Percentiles rank a stretch among this genome's conserved stretches.
Conservation (phyloP, 2,888 invertebrate species). For the Leucophenga montana region DNA sequence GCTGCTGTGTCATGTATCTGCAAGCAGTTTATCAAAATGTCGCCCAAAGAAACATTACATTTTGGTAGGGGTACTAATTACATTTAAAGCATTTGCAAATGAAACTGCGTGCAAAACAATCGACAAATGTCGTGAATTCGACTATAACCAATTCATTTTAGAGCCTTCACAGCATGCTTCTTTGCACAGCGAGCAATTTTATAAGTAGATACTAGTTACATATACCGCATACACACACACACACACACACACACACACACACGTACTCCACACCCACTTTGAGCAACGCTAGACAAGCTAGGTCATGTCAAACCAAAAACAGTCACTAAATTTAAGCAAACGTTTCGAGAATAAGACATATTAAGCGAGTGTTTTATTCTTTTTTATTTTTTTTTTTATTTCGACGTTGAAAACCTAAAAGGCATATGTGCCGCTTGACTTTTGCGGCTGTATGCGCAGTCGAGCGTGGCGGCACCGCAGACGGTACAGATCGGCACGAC, state of each 20-base stretch:
- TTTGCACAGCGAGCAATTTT: not conserved
- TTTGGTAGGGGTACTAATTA: no score
- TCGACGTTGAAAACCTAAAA: not conserved
- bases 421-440: conserved; percentile 3
- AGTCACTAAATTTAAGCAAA: conserved; percentile 7
- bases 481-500: conserved; percentile 19
- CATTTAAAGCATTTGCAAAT: conserved; percentile 16
- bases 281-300: not conserved
- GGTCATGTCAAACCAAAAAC: not conserved
- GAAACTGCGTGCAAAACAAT: conserved; percentile 26
- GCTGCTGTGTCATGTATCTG: not conserved
- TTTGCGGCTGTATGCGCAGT: conserved; percentile 5
- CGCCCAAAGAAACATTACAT: not conserved
- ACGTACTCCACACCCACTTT: not conserved
- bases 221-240: not conserved
- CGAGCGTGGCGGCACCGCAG: not conserved
- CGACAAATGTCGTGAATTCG: conserved; percentile 23
- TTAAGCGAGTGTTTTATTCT: no score
- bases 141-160: conserved; percentile 12
- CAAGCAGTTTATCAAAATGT: conserved; percentile 25
- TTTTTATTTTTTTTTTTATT: no score
- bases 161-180: not conserved
- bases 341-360: conserved; percentile 1
- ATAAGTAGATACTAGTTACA: not conserved
- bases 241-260: no score